Evolutionary conservation across 1,140 invertebrate genomes (phyloP).

Genomic region (Bombus difficillimus): DNA sequence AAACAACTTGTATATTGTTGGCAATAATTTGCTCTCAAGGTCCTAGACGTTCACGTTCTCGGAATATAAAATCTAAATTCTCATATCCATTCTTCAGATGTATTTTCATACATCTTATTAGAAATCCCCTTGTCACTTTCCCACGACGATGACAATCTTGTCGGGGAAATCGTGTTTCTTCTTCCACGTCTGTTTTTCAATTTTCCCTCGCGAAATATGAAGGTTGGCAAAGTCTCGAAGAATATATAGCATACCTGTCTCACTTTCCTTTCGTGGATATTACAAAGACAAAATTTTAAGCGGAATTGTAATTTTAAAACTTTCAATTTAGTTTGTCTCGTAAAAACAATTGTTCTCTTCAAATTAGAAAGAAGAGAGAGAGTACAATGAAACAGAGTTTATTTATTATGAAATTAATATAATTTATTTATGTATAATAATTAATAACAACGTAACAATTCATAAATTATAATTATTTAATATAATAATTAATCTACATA

Average conservation of each 20-base stretch:
- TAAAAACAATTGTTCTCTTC: too few species aligned
- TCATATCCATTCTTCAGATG: not conserved
- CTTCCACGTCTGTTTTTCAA: constrained; percentile 15
- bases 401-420: not conserved
- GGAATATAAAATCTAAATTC: constrained; percentile 29
- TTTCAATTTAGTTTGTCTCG: not conserved
- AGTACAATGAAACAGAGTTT: not conserved
- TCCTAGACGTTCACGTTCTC: not conserved
- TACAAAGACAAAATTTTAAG: not conserved
- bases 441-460: not conserved
- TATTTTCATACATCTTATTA: constrained; percentile 41
- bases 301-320: not conserved
- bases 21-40: not conserved
- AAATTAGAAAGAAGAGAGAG: too few species aligned
- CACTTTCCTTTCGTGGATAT: not conserved
- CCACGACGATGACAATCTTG: constrained; percentile 19
- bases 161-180: not conserved
- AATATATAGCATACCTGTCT: not conserved
- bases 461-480: too few species aligned
- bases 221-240: not conserved
- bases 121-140: not conserved
- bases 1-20: not conserved
- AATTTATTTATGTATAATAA: not conserved
- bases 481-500: not conserved
- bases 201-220: not conserved